Conservation (phyloP, 2,888 invertebrate genomes). For the Alloplasta piceator region DNA sequence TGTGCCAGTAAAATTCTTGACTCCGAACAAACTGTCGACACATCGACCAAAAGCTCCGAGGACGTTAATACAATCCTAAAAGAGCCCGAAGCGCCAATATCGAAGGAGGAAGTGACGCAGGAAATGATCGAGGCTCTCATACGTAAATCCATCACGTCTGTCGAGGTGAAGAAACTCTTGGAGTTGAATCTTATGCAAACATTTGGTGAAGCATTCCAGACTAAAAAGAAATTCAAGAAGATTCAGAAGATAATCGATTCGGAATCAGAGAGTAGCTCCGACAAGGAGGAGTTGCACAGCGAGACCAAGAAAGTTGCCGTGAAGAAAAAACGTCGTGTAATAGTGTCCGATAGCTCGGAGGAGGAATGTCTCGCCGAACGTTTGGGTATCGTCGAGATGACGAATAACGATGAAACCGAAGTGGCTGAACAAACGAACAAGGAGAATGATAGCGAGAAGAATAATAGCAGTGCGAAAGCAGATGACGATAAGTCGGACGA, state of each 20-base stretch:
- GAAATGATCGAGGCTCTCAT: constrained; percentile 77
- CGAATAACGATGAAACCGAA: constrained; percentile 20
- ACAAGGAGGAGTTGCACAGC: constrained; percentile 79
- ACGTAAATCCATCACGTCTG: constrained; percentile 75
- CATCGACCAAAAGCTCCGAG: constrained; percentile 53
- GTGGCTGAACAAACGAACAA: no score
- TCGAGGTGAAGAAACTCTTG: constrained; percentile 76
- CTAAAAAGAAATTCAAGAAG: constrained; percentile 84
- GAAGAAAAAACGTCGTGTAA: constrained; percentile 73
- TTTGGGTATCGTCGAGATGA: constrained; percentile 49
- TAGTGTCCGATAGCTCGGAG: constrained; percentile 78
- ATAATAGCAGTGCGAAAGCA: constrained; percentile 46
- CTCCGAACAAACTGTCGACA: constrained; percentile 73
- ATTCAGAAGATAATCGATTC: constrained; percentile 86
- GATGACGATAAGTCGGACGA: constrained; percentile 35
- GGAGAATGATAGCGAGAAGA: constrained; percentile 36
- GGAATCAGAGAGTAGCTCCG: constrained; percentile 83
- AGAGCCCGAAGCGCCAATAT: constrained; percentile 54
- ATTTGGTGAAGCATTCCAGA: constrained; percentile 76
- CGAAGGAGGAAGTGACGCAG: constrained; percentile 74
- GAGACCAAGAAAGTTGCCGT: constrained; percentile 54
- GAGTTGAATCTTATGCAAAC: constrained; percentile 84
- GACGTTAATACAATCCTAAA: constrained; percentile 18
- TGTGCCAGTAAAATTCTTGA: constrained; percentile 21
- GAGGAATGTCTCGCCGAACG: constrained; percentile 76